These are phyloP conservation scores for Ageneiosus marmoratus DNA, from an alignment of 2,113 vertebrate species.

Conservation along the genomic window DNA sequence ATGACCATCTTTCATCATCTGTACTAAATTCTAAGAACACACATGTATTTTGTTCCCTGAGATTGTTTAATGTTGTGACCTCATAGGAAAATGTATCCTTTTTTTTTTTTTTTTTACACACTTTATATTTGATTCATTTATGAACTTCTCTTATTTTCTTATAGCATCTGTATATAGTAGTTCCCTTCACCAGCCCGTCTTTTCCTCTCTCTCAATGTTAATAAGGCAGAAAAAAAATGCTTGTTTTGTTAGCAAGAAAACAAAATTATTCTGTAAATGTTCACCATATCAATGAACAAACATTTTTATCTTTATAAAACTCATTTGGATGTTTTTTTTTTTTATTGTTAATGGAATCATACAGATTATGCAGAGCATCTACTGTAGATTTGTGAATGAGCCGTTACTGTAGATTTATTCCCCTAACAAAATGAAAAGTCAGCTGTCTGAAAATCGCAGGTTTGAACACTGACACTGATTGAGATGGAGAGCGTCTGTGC, in stretches of 20 bases:
- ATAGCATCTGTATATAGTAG: neutral
- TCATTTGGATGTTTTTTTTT: neutral
- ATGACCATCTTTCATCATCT: neutral
- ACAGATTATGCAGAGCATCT: too few relatives aligned
- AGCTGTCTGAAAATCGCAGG: neutral
- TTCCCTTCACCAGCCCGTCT: neutral
- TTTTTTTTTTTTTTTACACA: too few relatives aligned
- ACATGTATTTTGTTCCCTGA: neutral
- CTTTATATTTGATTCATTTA: too few relatives aligned
- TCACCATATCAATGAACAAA: too few relatives aligned
- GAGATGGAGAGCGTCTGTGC: too few relatives aligned
- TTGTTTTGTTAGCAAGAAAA: too few relatives aligned
- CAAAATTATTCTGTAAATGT: too few relatives aligned
- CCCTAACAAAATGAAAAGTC: neutral
- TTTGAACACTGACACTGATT: too few relatives aligned
- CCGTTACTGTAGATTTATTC: neutral
- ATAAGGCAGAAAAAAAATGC: neutral
- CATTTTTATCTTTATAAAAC: neutral
- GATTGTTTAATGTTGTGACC: too few relatives aligned
- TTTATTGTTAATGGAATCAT: too few relatives aligned
- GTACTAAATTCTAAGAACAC: neutral
- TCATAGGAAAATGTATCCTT: neutral
- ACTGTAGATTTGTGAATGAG: neutral
- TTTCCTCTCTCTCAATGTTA: neutral
- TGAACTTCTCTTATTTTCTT: neutral